A percentile compares a stretch with the other conserved stretches of the same genome.
Evolutionary conservation across 2,113 vertebrate genomes (phyloP).

Genomic region (Cathartes aura): DNA sequence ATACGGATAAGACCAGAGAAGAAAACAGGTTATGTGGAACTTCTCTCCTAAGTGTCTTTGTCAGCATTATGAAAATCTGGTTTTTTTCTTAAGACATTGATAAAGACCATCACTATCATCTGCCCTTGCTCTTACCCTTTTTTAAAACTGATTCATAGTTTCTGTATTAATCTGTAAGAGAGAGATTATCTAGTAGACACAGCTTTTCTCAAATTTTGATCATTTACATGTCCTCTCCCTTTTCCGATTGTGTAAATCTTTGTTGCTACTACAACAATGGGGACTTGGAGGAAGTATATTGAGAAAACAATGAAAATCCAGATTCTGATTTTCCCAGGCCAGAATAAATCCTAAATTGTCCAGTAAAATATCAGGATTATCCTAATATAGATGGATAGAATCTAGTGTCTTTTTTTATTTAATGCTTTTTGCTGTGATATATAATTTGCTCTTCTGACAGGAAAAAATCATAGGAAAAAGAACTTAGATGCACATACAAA

Average conservation of each 20-base stretch:
- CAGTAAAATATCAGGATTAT: not conserved
- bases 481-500: not conserved
- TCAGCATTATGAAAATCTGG: not conserved
- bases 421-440: not conserved
- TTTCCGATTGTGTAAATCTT: not conserved
- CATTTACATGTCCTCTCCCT: not conserved
- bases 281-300: not conserved
- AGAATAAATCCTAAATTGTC: not conserved
- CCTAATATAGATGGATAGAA: not conserved
- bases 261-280: not conserved
- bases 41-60: not conserved
- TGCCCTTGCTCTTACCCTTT: not conserved
- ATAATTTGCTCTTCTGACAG: not conserved
- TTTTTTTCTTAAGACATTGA: not conserved
- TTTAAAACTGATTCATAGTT: not conserved
- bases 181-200: not conserved
- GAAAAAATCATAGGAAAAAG: not conserved
- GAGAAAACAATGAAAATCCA: not conserved
- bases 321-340: not conserved
- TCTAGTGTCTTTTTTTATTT: not conserved
- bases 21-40: not conserved
- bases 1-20: not conserved
- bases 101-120: not conserved
- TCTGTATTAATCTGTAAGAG: not conserved
- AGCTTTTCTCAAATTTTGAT: not conserved